A percentile compares a stretch with the other conserved stretches of the same genome.
Evolutionary conservation across 2,113 vertebrate genomes (phyloP).

Genomic region (Pygoscelis antarcticus): DNA sequence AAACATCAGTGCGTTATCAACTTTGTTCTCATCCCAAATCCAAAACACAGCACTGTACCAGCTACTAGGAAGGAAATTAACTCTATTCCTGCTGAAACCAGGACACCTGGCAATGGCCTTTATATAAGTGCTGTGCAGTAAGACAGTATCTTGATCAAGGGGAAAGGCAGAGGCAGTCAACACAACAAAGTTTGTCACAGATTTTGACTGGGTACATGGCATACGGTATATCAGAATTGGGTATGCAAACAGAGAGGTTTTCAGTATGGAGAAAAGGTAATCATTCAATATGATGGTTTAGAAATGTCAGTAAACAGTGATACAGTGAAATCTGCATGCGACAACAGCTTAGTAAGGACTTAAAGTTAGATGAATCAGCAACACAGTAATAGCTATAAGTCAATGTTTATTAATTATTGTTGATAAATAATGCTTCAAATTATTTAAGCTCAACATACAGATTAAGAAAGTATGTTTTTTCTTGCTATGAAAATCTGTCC

Average conservation of each 20-base stretch:
- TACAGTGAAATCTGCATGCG: neutral
- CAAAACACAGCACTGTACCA: no score
- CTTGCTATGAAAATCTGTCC: neutral
- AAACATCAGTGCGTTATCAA: no score
- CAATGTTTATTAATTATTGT: neutral
- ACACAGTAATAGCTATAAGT: neutral
- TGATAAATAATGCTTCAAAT: neutral
- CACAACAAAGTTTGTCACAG: neutral
- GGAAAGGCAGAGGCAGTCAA: neutral
- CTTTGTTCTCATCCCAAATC: no score
- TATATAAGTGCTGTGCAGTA: neutral
- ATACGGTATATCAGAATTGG: neutral
- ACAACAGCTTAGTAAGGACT: neutral
- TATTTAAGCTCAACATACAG: neutral
- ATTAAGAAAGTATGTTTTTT: neutral
- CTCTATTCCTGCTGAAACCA: no score
- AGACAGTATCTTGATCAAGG: neutral
- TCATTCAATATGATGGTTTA: neutral
- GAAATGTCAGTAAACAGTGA: neutral
- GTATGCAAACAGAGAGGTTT: neutral
- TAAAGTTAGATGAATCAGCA: neutral
- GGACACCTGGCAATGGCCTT: neutral
- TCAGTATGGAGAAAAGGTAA: neutral
- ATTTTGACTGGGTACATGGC: neutral
- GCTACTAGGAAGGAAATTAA: no score